phyloP scores from a whole-genome alignment of 2,797 vertebrate species.

The Chrosomus eos region DNA sequence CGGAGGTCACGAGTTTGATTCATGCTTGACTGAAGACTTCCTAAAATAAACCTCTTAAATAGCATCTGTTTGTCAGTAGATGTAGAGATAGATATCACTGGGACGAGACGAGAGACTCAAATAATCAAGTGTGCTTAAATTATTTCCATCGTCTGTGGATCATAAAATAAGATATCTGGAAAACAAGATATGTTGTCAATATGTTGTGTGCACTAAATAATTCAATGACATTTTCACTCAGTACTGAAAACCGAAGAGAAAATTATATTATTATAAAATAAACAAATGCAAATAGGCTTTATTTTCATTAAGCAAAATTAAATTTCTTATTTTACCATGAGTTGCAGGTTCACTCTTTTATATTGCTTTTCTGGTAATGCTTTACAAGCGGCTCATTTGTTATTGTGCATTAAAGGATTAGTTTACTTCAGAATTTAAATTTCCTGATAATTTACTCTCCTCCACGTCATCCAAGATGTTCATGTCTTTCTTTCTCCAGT shows the following conservation, averaged over 20 bases:
- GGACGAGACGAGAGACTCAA: not conserved
- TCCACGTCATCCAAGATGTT: too few species aligned
- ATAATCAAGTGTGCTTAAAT: not conserved
- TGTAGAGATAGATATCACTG: not conserved
- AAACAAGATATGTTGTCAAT: not conserved
- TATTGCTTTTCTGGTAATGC: not conserved
- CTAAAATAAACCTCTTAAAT: not conserved
- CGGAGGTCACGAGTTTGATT: not conserved
- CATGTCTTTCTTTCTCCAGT: too few species aligned
- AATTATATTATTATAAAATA: not conserved
- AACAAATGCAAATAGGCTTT: not conserved
- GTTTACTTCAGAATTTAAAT: too few species aligned
- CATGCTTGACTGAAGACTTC: not conserved
- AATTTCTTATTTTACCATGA: not conserved
- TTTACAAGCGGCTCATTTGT: not conserved
- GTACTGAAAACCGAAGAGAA: not conserved
- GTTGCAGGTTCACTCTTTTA: not conserved
- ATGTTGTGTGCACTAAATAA: not conserved
- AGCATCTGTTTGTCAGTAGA: slow-evolving; percentile 12
- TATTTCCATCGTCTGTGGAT: not conserved
- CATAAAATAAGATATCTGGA: too few species aligned
- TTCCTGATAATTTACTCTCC: too few species aligned
- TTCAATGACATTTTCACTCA: too few species aligned
- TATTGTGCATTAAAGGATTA: too few species aligned
- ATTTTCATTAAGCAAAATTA: not conserved